A percentile compares a stretch with the other conserved stretches of the same genome.
Conservation (phyloP, 2,797 vertebrate species). For the Liparis tanakae region DNA sequence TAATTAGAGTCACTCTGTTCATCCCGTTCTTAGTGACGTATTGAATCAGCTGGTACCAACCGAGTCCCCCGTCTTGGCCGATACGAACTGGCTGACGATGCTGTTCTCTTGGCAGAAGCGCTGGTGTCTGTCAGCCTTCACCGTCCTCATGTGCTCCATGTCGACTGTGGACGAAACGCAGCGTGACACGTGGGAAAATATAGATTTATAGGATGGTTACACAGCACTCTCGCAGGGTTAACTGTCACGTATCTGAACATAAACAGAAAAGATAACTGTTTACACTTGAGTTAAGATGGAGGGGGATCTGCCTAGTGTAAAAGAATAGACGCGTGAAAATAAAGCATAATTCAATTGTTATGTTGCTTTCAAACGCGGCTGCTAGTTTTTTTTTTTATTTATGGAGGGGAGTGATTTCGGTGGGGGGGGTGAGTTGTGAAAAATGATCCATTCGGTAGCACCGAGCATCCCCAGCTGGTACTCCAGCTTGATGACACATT, state of each 20-base stretch:
- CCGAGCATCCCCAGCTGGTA: slow-evolving; percentile 50
- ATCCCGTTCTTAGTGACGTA: slow-evolving; percentile 6
- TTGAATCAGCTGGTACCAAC: slow-evolving; percentile 80
- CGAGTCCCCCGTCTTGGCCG: slow-evolving; percentile 97
- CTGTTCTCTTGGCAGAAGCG: slow-evolving; percentile 96
- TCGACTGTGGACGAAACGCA: slow-evolving; percentile 88
- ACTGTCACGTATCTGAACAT: slow-evolving; percentile 61
- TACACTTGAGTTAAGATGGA: slow-evolving; percentile 65
- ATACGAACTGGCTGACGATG: slow-evolving; percentile 95
- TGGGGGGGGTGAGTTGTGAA: slow-evolving; percentile 28
- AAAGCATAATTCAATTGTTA: slow-evolving; percentile 63
- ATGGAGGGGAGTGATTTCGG: slow-evolving; percentile 18
- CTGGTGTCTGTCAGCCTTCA: slow-evolving; percentile 96
- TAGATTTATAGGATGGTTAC: slow-evolving; percentile 58
- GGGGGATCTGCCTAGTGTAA: slow-evolving; percentile 60
- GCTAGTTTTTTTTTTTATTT: slow-evolving; percentile 22
- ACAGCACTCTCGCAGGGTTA: slow-evolving; percentile 56
- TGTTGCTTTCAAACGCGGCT: slow-evolving; percentile 51
- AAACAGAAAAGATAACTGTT: slow-evolving; percentile 76
- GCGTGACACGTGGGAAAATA: slow-evolving; percentile 51
- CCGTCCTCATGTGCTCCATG: slow-evolving; percentile 97
- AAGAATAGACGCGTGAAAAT: slow-evolving; percentile 40
- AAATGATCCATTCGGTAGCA: slow-evolving; percentile 58
- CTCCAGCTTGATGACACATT: slow-evolving; percentile 67
- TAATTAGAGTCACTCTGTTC: neutral